Evolutionary conservation across 2,113 vertebrate species (phyloP).

Genomic region (Gobiocypris rarus): DNA sequence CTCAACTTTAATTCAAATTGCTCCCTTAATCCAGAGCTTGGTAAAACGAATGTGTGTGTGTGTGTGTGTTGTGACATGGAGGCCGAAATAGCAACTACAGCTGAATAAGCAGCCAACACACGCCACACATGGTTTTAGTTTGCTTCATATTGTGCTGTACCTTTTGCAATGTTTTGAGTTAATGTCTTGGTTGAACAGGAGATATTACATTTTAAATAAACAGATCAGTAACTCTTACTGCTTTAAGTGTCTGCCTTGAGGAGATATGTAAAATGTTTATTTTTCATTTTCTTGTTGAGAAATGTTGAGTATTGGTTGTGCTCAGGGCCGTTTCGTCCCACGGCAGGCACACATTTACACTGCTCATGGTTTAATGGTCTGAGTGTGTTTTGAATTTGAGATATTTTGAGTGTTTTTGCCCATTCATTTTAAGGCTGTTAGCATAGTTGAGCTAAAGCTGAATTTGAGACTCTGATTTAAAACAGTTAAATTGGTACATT

Average conservation of each 20-base stretch:
- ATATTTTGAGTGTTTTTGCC: not conserved
- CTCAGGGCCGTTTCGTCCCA: not conserved
- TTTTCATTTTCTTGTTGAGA: slow-evolving; percentile 29
- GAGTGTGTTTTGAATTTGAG: slow-evolving; percentile 29
- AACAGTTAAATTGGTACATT: not conserved
- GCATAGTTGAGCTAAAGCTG: not conserved
- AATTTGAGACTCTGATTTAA: not conserved
- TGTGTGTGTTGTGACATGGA: slow-evolving; percentile 10
- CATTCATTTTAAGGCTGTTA: not conserved
- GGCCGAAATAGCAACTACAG: slow-evolving; percentile 38
- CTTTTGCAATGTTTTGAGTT: slow-evolving; percentile 35
- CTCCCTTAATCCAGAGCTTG: slow-evolving; percentile 29
- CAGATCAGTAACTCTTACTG: slow-evolving; percentile 14
- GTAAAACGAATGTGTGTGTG: slow-evolving; percentile 1
- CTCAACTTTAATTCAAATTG: slow-evolving; percentile 26
- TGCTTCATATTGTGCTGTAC: slow-evolving; percentile 33
- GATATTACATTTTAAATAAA: slow-evolving; percentile 30
- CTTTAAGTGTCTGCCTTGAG: slow-evolving; percentile 15
- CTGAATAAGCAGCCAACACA: slow-evolving; percentile 50
- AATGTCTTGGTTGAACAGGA: slow-evolving; percentile 12
- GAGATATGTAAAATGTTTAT: slow-evolving; percentile 11
- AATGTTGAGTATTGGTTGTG: not conserved
- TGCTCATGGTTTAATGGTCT: slow-evolving; percentile 1
- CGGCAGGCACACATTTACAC: not conserved
- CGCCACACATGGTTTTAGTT: slow-evolving; percentile 35